Base-by-base conservation (phyloP, 2,888 invertebrate genomes). In the Tuta absoluta region DNA sequence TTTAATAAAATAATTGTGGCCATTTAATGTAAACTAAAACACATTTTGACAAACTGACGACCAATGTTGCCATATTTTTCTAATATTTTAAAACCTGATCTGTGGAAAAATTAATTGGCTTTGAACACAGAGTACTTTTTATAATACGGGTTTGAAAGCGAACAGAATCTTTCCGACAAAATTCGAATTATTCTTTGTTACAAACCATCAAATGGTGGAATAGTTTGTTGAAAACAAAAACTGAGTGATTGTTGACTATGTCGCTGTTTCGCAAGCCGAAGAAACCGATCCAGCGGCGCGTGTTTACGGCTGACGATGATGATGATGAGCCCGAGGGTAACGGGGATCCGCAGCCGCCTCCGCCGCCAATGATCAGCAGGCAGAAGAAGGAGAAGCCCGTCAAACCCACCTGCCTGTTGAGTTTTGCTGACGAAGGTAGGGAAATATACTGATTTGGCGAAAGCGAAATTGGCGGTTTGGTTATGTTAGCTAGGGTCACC, bases 221-320 rank as follows among this genome's bases (percentile, higher is more conserved):
- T 10, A 10, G 37, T 19, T 62, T 8, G 49, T 24, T 62, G 49
- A 21, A 38, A 8, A 28, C 21, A 10, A 12, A 37, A 19, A 33
- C 17, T 33, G 45, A 21, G 24, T 59, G 10, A 38, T 33, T 33
- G 28, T 38, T 53, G 33, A n/a, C 14, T 23, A 96, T 97, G 96
- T 96, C 96, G 65, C 83, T 97, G 71, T 98, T 98, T 87, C 95
- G 95, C 75, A 98, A 98, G 89, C 97, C 98, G 0, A 95, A 97
- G 80, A 95, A 95, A 81, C 56, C 56, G 28, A 96, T 97, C 72
- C 95, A 96, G 78, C 92, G 95, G 69, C 93, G 96, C 64, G 94
- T 95, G 66, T 95, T 95, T 86, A 94, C 94, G 77, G 94, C 94
- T 67, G 94, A 95, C 71, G 95, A 95, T 59, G 94, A 94, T 59